Conservation (phyloP, 1,140 invertebrate species). For the Drosophila parabipectinata region DNA sequence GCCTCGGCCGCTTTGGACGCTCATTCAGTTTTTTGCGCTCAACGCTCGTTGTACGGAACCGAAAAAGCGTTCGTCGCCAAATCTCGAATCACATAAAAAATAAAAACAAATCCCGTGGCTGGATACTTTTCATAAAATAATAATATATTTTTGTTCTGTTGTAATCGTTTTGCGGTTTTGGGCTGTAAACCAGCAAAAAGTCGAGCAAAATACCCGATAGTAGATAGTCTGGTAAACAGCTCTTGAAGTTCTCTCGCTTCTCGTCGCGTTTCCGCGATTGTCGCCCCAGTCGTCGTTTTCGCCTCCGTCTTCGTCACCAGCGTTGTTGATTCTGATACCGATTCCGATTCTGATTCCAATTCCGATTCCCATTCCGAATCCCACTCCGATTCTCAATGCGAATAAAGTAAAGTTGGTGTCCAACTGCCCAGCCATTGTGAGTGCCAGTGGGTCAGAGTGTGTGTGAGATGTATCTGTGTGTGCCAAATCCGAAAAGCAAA, state of each 20-base stretch:
- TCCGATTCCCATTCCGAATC: conserved; percentile 4
- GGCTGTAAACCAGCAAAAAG: conserved; percentile 38
- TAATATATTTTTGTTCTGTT: conserved; percentile 34
- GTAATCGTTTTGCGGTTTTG: conserved; percentile 60
- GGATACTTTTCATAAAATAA: neutral
- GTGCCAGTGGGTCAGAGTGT: conserved; percentile 11
- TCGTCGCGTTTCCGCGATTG: conserved; percentile 56
- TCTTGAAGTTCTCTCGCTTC: conserved; percentile 39
- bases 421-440: conserved; percentile 18
- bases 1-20: conserved; percentile 75
- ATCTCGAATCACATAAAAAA: conserved; percentile 35
- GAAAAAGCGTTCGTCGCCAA: conserved; percentile 68
- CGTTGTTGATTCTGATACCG: conserved; percentile 45
- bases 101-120: neutral
- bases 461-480: conserved; percentile 12
- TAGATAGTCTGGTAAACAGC: conserved; percentile 69
- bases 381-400: conserved; percentile 11
- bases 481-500: conserved; percentile 31
- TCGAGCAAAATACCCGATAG: conserved; percentile 41
- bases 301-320: conserved; percentile 24
- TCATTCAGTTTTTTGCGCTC: conserved; percentile 82
- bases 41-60: conserved; percentile 80
- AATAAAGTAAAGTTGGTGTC: conserved; percentile 51
- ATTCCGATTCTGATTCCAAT: conserved; percentile 27
- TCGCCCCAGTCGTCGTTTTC: conserved; percentile 13